A percentile compares a stretch with the other conserved stretches of the same genome.
phyloP scores from a whole-genome alignment of 2,888 invertebrate genomes.

The Odontocerum albicorne region DNA sequence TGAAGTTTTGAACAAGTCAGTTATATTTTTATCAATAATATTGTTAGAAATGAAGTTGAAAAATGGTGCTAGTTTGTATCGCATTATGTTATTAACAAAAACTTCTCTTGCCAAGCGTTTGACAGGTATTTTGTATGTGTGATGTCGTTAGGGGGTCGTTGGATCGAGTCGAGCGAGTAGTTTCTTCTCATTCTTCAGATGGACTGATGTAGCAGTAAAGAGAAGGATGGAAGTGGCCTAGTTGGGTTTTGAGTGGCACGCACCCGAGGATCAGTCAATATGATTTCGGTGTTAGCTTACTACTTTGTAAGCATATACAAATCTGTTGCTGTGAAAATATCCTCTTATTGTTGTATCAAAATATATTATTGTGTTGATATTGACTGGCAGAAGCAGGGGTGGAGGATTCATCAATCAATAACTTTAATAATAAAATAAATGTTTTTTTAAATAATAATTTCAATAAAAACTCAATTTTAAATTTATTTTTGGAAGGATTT shows the following conservation, averaged over 20 bases:
- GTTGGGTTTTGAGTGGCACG: neutral
- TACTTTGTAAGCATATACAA: constrained; percentile 11
- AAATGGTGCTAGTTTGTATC: constrained; percentile 4
- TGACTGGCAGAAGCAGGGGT: constrained; percentile 10
- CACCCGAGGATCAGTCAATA: neutral
- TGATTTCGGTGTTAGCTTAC: constrained; percentile 5
- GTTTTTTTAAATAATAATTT: no score
- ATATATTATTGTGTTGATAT: constrained; percentile 23
- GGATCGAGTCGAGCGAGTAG: neutral
- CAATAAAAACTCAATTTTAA: no score
- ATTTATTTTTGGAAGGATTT: no score
- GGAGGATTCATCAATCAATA: no score
- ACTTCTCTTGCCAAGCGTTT: constrained; percentile 1
- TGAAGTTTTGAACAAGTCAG: no score
- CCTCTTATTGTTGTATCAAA: constrained; percentile 15
- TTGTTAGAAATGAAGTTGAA: constrained; percentile 6
- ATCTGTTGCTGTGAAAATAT: constrained; percentile 19
- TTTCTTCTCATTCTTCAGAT: neutral
- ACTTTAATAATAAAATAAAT: no score
- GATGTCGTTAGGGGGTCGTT: constrained; percentile 1
- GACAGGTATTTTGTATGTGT: constrained; percentile 2
- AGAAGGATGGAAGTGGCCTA: neutral
- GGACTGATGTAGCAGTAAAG: neutral
- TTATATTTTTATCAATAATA: constrained; percentile 6
- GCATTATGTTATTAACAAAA: constrained; percentile 2